Conservation (phyloP, 2,797 vertebrate species). For the Podarcis siculus region DNA sequence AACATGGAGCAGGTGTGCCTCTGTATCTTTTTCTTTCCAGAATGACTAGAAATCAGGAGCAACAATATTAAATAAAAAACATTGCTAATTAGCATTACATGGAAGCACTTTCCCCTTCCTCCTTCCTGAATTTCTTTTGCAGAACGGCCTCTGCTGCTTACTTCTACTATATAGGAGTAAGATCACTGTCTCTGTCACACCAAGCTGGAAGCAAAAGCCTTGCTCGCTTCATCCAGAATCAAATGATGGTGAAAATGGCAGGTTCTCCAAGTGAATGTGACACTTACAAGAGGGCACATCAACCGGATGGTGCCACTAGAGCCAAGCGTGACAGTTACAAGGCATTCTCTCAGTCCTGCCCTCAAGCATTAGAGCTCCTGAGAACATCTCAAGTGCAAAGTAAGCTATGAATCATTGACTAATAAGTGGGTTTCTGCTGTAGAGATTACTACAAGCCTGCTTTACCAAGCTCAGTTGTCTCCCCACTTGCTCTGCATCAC, state of each 20-base stretch:
- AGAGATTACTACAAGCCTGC: background rate
- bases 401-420: constrained; percentile 56
- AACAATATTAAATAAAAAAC: background rate
- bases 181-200: constrained; percentile 22
- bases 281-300: constrained; percentile 53
- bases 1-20: background rate
- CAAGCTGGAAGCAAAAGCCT: constrained; percentile 35
- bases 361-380: constrained; percentile 49
- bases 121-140: constrained; percentile 1
- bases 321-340: constrained; percentile 67
- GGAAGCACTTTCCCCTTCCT: background rate
- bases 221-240: constrained; percentile 38
- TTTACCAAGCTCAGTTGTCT: constrained; percentile 8
- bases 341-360: constrained; percentile 44
- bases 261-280: constrained; percentile 75
- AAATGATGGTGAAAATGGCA: constrained; percentile 72
- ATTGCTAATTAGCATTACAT: background rate
- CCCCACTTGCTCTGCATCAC: background rate
- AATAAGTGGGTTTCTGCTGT: background rate
- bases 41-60: accelerated
- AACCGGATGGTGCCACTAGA: constrained; percentile 57
- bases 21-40: background rate
- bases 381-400: constrained; percentile 57
- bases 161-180: constrained; percentile 13
- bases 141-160: background rate